Conservation (phyloP, 2,113 vertebrate genomes). For the Alethe diademata region DNA sequence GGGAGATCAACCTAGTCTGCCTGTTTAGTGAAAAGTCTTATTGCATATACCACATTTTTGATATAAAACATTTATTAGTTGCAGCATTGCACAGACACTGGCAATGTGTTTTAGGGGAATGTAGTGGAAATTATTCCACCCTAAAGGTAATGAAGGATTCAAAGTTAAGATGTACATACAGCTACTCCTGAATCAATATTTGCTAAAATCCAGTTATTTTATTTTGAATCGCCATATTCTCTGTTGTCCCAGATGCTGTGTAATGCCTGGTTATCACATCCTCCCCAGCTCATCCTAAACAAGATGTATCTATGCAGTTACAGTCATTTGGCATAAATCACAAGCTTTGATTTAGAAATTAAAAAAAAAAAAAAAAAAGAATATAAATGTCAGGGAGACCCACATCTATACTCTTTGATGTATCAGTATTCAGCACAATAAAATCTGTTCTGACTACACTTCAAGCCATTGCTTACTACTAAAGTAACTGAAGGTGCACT, state of each 20-base stretch:
- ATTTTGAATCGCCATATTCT: not conserved
- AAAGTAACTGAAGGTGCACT: not conserved
- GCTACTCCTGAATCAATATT: not conserved
- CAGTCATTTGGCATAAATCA: not conserved
- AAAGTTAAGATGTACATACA: not conserved
- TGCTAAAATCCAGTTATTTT: not conserved
- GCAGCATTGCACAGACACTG: not conserved
- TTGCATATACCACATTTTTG: not conserved
- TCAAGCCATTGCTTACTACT: not conserved
- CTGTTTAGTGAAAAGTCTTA: not conserved
- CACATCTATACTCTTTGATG: not conserved
- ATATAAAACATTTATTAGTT: not conserved
- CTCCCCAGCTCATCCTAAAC: not conserved
- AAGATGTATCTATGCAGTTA: not conserved
- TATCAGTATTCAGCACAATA: not conserved
- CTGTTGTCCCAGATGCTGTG: not conserved
- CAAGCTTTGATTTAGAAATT: not conserved
- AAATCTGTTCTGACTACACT: not conserved
- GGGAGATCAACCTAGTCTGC: not conserved
- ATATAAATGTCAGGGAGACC: not conserved
- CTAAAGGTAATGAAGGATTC: not conserved
- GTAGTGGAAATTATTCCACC: not conserved
- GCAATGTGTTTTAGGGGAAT: not conserved
- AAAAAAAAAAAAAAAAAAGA: fast-evolving
- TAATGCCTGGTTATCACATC: not conserved